A percentile compares a stretch with the other conserved stretches of the same genome.
Evolutionary conservation across 1,140 invertebrate genomes (phyloP).

Genomic region (Homalodisca vitripennis): DNA sequence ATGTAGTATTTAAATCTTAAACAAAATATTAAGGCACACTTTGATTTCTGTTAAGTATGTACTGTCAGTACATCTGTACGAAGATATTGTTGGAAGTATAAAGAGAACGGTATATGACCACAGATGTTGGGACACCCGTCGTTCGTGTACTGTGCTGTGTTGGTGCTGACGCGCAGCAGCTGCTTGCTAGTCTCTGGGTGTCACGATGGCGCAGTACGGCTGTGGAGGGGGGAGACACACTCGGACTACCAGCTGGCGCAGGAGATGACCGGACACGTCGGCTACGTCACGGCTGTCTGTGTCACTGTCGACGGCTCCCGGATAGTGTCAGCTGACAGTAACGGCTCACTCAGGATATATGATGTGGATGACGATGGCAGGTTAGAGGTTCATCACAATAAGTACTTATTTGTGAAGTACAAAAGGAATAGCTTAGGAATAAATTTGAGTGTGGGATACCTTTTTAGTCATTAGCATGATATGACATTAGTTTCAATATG

Average conservation of each 20-base stretch:
- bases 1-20: no score
- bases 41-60: no score
- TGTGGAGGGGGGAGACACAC: constrained; percentile 52
- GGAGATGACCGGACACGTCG: constrained; percentile 57
- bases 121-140: constrained; percentile 62
- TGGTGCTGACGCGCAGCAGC: constrained; percentile 49
- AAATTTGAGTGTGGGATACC: no score
- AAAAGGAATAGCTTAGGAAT: no score
- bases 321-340: constrained; percentile 39
- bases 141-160: constrained; percentile 64
- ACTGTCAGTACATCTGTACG: no score
- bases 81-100: no score
- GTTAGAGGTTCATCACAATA: no score
- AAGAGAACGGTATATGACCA: no score
- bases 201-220: constrained; percentile 59
- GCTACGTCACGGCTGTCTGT: constrained; percentile 56
- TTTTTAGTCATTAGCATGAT: no score
- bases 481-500: no score
- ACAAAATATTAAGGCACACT: no score
- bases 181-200: constrained; percentile 57
- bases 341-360: constrained; percentile 39
- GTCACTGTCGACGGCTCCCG: constrained; percentile 15
- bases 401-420: no score
- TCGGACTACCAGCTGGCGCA: constrained; percentile 51
- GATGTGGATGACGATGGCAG: constrained; percentile 21